Evolutionary conservation across 2,888 invertebrate species (phyloP).

Genomic region (Parnassius smintheus): DNA sequence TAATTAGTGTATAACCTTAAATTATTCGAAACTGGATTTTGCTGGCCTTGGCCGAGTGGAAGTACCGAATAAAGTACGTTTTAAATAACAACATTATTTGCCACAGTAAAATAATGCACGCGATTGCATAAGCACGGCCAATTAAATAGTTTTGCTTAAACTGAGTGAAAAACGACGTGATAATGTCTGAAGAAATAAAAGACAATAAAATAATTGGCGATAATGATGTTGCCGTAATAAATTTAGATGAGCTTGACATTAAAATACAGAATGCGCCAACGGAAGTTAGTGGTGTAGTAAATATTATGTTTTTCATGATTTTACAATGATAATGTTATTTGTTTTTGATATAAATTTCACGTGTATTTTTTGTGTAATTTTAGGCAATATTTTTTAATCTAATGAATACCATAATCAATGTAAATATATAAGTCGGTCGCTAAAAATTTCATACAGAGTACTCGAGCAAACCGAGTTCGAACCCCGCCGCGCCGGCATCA

Average conservation of each 20-base stretch:
- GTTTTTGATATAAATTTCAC: too few relatives aligned
- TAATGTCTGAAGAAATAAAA: constrained; percentile 40
- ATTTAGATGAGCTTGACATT: constrained; percentile 47
- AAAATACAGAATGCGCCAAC: constrained; percentile 46
- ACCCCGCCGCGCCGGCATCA: too few relatives aligned
- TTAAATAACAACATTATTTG: constrained; percentile 33
- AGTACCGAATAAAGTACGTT: constrained; percentile 45
- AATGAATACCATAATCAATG: too few relatives aligned
- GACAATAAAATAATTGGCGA: constrained; percentile 38
- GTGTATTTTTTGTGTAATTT: too few relatives aligned
- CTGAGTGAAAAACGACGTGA: constrained; percentile 37
- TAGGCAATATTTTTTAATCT: too few relatives aligned
- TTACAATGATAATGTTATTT: too few relatives aligned
- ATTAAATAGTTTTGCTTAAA: constrained; percentile 41
- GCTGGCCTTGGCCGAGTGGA: constrained; percentile 62
- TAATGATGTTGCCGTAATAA: constrained; percentile 35
- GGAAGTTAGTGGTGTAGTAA: constrained; percentile 55
- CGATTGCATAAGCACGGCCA: constrained; percentile 38
- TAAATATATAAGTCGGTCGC: too few relatives aligned
- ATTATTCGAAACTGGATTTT: constrained; percentile 32
- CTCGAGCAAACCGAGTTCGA: too few relatives aligned
- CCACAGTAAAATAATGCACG: constrained; percentile 45
- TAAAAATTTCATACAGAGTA: too few relatives aligned
- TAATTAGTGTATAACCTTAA: constrained; percentile 22
- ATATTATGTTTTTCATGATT: constrained; percentile 23